Conservation (phyloP, 2,888 invertebrate genomes). For the Diarsia rubi region DNA sequence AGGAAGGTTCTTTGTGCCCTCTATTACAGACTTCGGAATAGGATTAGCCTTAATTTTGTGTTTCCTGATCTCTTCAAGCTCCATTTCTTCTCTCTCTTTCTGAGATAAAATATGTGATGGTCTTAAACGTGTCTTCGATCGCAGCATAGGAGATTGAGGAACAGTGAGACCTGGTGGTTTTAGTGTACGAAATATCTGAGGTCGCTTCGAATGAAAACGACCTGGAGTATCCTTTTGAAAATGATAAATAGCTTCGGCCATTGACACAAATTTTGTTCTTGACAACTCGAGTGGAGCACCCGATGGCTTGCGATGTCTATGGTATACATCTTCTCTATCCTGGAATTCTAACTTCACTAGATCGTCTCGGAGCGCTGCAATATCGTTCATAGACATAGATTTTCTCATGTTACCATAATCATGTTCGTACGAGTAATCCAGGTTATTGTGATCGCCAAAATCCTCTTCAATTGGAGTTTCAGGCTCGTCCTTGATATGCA, state of each 20-base stretch:
- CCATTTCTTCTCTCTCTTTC: constrained; percentile 91
- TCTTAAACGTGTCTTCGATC: constrained; percentile 90
- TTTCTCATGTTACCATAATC: constrained; percentile 78
- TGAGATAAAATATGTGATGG: constrained; percentile 89
- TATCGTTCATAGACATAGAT: constrained; percentile 86
- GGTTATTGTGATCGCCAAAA: constrained; percentile 79
- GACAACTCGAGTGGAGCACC: constrained; percentile 77
- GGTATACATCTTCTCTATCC: constrained; percentile 71
- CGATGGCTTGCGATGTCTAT: constrained; percentile 74
- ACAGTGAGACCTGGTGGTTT: constrained; percentile 80
- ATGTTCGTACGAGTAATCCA: constrained; percentile 76
- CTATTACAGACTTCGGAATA: constrained; percentile 91
- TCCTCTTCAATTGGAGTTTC: constrained; percentile 81
- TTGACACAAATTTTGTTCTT: constrained; percentile 89
- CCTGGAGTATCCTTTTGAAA: constrained; percentile 91
- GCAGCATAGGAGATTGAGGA: constrained; percentile 89
- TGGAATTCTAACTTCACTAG: constrained; percentile 71
- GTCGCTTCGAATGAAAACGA: constrained; percentile 86
- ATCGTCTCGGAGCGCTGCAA: constrained; percentile 76
- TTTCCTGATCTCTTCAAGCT: constrained; percentile 92
- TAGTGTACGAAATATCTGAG: constrained; percentile 76
- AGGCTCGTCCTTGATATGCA: constrained; percentile 83
- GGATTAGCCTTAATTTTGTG: constrained; percentile 93
- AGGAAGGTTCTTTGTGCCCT: constrained; percentile 87
- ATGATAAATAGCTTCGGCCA: constrained; percentile 91